Conservation (phyloP, 2,888 invertebrate species). For the Pachymerium ferrugineum region DNA sequence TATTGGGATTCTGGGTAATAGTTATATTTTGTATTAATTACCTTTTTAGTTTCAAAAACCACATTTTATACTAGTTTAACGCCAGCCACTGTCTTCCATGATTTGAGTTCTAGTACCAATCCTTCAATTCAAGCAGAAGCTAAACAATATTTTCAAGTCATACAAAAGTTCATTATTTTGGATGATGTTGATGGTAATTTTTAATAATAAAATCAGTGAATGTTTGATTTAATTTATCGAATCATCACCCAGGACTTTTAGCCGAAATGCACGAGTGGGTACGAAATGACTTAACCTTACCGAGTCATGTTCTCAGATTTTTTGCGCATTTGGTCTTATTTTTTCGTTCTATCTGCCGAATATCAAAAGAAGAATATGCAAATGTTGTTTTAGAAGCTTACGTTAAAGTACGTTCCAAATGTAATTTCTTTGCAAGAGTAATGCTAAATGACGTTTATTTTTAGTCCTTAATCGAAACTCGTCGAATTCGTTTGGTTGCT, state of each 20-base stretch:
- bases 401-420: conserved; percentile 46
- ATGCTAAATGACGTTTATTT: conserved; percentile 29
- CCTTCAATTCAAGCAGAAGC: conserved; percentile 56
- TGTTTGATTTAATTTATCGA: neutral
- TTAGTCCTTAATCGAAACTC: conserved; percentile 66
- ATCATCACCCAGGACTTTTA: conserved; percentile 57
- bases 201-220: neutral
- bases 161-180: conserved; percentile 79
- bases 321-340: conserved; percentile 79
- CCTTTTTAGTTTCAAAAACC: neutral
- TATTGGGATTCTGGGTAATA: conserved; percentile 40
- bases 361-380: conserved; percentile 55
- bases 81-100: conserved; percentile 62
- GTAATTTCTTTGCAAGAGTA: neutral
- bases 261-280: conserved; percentile 57
- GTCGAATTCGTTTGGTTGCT: conserved; percentile 72
- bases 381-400: conserved; percentile 69
- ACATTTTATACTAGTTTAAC: conserved; percentile 54
- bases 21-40: too few species aligned
- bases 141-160: conserved; percentile 62
- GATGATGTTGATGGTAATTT: conserved; percentile 56
- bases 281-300: neutral
- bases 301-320: conserved; percentile 64
- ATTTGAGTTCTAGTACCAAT: conserved; percentile 59
- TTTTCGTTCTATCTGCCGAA: conserved; percentile 68